A percentile compares a stretch with the other conserved stretches of the same genome.
phyloP scores from a whole-genome alignment of 1,140 invertebrate species.

The Aporrectodea caliginosa region DNA sequence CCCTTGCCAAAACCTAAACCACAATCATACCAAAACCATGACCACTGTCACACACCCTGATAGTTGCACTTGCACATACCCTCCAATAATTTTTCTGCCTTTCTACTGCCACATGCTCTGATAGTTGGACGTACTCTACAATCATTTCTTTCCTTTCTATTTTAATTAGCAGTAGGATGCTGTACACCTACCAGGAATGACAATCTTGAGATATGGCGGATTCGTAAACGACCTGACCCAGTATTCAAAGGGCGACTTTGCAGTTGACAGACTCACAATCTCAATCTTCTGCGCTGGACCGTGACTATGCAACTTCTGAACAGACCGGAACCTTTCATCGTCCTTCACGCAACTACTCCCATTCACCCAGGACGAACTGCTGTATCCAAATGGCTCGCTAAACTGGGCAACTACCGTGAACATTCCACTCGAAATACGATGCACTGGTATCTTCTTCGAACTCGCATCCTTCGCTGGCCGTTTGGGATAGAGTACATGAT shows the following conservation, averaged over 20 bases:
- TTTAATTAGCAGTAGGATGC: background rate
- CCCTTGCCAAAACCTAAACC: no score
- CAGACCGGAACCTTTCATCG: conserved; percentile 40
- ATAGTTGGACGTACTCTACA: background rate
- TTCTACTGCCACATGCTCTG: background rate
- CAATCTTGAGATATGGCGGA: background rate
- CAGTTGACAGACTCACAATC: background rate
- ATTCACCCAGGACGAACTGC: conserved; percentile 39
- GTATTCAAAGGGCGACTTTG: background rate
- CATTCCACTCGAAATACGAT: conserved; percentile 13
- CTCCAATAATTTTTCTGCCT: background rate
- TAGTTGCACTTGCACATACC: background rate
- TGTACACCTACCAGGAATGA: background rate
- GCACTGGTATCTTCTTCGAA: conserved; percentile 32
- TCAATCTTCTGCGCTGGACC: background rate
- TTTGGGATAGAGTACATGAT: background rate
- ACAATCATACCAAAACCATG: no score
- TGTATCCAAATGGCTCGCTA: conserved; percentile 43
- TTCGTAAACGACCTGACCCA: background rate
- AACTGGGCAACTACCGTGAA: conserved; percentile 38
- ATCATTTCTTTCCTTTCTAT: background rate
- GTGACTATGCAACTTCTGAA: conserved; percentile 31
- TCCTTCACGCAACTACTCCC: conserved; percentile 41
- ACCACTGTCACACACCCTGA: background rate
- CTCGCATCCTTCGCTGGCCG: background rate